Conservation (phyloP, 2,113 vertebrate genomes). For the Muscicapa adusta region DNA sequence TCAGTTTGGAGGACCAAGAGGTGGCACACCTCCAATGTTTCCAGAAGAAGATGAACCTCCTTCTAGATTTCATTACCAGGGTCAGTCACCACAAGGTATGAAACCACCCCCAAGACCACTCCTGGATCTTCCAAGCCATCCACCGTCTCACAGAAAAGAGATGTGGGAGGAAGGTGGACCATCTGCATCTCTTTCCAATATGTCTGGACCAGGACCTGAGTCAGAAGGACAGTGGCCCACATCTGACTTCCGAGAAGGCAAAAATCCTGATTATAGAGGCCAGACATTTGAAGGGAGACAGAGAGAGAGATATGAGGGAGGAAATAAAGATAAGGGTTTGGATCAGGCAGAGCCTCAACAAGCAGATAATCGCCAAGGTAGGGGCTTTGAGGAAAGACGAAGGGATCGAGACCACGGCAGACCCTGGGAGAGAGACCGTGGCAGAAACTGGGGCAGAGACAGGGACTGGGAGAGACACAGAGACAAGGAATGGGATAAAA, state of each 20-base stretch:
- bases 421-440: slow-evolving; percentile 69
- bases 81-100: slow-evolving; percentile 59
- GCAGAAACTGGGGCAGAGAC: slow-evolving; percentile 77
- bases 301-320: slow-evolving; percentile 82
- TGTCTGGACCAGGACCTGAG: slow-evolving; percentile 66
- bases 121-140: slow-evolving; percentile 82
- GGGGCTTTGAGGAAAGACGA: slow-evolving; percentile 82
- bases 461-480: slow-evolving; percentile 75
- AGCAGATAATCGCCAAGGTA: slow-evolving; percentile 76
- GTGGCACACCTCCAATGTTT: slow-evolving; percentile 57
- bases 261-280: slow-evolving; percentile 70
- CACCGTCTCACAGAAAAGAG: slow-evolving; percentile 74
- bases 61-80: slow-evolving; percentile 77
- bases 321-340: slow-evolving; percentile 74
- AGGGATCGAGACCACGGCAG: slow-evolving; percentile 76
- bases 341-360: slow-evolving; percentile 64
- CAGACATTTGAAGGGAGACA: slow-evolving; percentile 76
- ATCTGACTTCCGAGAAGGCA: slow-evolving; percentile 82
- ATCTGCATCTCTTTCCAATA: slow-evolving; percentile 28
- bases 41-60: slow-evolving; percentile 66
- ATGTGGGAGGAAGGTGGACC: slow-evolving; percentile 73
- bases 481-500: slow-evolving; percentile 69
- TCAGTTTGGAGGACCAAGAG: slow-evolving; percentile 66
- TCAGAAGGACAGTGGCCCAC: slow-evolving; percentile 78
- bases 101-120: slow-evolving; percentile 79